Evolutionary conservation across 2,797 vertebrate species (phyloP).

Genomic region (Tragelaphus oryx): DNA sequence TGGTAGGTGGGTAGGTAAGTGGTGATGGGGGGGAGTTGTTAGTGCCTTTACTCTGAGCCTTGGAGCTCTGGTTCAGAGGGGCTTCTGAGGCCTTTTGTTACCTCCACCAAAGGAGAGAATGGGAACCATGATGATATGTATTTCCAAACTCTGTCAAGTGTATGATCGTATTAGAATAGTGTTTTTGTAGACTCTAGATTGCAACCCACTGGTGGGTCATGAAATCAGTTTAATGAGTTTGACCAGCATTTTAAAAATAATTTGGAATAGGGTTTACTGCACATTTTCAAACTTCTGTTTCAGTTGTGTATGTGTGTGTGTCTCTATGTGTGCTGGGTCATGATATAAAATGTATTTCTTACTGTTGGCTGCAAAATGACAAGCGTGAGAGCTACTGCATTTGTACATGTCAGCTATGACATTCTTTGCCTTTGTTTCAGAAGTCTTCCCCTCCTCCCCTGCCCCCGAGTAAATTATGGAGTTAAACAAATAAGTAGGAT

Average conservation of each 20-base stretch:
- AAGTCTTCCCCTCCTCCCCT: background rate
- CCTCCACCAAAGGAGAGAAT: background rate
- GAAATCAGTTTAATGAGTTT: background rate
- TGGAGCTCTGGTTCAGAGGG: background rate
- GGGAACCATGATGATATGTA: background rate
- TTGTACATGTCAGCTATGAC: background rate
- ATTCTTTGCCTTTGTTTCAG: background rate
- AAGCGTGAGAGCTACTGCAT: background rate
- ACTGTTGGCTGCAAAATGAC: background rate
- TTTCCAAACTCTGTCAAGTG: background rate
- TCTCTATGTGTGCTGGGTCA: background rate
- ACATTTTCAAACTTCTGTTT: constrained; percentile 8
- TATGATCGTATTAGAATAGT: background rate
- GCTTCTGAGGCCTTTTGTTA: background rate
- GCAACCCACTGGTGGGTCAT: background rate
- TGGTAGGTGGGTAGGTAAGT: background rate
- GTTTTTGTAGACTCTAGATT: background rate
- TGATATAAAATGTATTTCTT: background rate
- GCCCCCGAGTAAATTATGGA: background rate
- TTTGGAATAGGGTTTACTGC: background rate
- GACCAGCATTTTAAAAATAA: background rate
- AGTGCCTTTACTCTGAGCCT: background rate
- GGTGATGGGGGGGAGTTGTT: background rate
- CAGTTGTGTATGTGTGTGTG: background rate
- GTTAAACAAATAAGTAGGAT: background rate